Percentiles rank a stretch among this genome's conserved stretches.
These are phyloP conservation scores for Ctenodactylus gundi DNA, from an alignment of 2,113 vertebrate genomes.

Conservation along the genomic window DNA sequence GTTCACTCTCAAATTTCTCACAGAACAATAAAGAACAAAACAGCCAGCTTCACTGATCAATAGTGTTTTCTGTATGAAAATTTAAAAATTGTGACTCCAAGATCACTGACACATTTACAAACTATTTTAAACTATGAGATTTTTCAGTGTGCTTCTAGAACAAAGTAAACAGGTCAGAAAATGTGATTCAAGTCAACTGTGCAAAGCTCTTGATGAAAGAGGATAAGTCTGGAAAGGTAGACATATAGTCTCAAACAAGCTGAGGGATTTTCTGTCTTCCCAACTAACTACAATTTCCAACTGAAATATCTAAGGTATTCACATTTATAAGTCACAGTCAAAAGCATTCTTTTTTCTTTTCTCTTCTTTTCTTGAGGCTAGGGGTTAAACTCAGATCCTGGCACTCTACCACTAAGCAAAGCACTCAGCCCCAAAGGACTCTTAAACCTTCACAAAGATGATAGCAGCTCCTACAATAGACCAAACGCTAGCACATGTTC, in stretches of 20 bases:
- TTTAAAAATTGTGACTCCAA: slow-evolving; percentile 35
- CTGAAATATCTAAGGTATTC: neutral
- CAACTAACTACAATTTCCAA: neutral
- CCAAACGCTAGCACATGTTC: neutral
- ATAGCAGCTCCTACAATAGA: neutral
- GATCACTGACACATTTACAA: slow-evolving; percentile 53
- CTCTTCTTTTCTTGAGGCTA: neutral
- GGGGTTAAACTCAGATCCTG: neutral
- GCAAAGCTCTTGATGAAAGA: neutral
- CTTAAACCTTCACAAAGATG: neutral
- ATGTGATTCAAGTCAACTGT: neutral
- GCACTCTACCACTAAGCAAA: neutral
- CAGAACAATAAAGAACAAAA: slow-evolving; percentile 57
- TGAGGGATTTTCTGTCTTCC: neutral
- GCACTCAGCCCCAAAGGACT: neutral
- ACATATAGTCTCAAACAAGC: neutral
- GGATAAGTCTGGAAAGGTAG: neutral
- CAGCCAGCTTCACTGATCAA: slow-evolving; percentile 47
- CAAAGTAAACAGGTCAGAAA: slow-evolving; percentile 45
- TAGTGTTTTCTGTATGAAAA: slow-evolving; percentile 61
- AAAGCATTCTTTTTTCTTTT: neutral
- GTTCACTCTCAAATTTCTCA: neutral
- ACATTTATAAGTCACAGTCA: slow-evolving; percentile 21
- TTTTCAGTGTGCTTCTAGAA: slow-evolving; percentile 64
- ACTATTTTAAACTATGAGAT: slow-evolving; percentile 58